phyloP scores from a whole-genome alignment of 2,113 vertebrate species.

The Oreochromis spilurus region DNA sequence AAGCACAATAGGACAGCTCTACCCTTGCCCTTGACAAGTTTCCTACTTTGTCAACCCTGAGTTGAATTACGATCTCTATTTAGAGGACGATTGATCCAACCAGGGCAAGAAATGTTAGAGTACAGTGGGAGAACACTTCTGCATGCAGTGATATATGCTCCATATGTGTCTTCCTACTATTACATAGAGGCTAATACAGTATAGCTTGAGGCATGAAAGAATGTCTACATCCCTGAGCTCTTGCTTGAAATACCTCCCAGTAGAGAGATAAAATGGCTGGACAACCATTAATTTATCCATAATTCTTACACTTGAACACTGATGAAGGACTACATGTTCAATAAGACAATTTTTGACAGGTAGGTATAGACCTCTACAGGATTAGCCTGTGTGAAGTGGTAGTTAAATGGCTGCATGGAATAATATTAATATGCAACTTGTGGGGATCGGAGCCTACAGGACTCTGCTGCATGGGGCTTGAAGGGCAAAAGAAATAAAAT shows the following conservation, averaged over 20 bases:
- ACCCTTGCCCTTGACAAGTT: not conserved
- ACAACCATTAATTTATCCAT: slow-evolving; percentile 43
- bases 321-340: slow-evolving; percentile 38
- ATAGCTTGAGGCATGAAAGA: not conserved
- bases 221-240: slow-evolving; percentile 7
- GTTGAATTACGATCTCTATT: slow-evolving; percentile 26
- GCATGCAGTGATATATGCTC: slow-evolving; percentile 27
- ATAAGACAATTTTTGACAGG: slow-evolving; percentile 26
- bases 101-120: not conserved
- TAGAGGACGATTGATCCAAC: slow-evolving; percentile 31
- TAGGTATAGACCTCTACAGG: not conserved
- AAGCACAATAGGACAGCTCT: not conserved
- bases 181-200: slow-evolving; percentile 6
- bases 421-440: slow-evolving; percentile 8
- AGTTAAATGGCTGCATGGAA: slow-evolving; percentile 17
- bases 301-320: slow-evolving; percentile 30
- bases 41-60: slow-evolving; percentile 13
- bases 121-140: slow-evolving; percentile 1
- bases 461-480: not conserved
- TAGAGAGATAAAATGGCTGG: slow-evolving; percentile 24
- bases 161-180: not conserved
- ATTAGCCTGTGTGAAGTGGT: not conserved
- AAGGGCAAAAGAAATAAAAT: slow-evolving; percentile 3
- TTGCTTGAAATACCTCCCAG: slow-evolving; percentile 9
- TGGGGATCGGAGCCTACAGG: not conserved